Evolutionary conservation across 2,797 vertebrate genomes (phyloP).

Genomic region (Phrynocephalus forsythii): DNA sequence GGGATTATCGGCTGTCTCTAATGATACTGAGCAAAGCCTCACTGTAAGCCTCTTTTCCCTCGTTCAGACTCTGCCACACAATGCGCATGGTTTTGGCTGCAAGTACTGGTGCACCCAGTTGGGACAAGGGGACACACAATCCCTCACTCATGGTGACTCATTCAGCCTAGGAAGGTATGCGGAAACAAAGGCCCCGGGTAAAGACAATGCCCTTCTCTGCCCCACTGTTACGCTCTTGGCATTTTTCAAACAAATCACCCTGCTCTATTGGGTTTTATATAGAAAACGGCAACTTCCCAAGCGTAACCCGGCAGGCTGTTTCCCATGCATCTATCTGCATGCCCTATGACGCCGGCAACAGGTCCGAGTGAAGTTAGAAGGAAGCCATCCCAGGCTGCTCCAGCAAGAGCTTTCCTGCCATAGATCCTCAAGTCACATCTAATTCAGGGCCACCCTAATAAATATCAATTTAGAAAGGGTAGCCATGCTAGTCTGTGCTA

Average conservation of each 20-base stretch:
- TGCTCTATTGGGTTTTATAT: neutral
- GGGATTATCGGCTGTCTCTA: constrained; percentile 84
- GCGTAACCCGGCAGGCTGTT: neutral
- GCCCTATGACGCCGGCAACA: neutral
- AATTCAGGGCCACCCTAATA: no score
- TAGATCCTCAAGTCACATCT: no score
- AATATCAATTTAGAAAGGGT: no score
- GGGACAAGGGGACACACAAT: neutral
- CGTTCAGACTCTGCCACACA: constrained; percentile 69
- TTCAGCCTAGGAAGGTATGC: constrained; percentile 25
- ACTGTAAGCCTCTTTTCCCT: constrained; percentile 79
- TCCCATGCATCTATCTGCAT: no score
- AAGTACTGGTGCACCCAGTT: constrained; percentile 5
- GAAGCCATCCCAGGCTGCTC: neutral
- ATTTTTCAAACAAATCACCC: neutral
- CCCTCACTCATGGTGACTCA: constrained; percentile 47
- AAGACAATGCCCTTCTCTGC: neutral
- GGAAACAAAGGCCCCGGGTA: neutral
- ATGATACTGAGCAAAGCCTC: constrained; percentile 89
- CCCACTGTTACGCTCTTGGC: constrained; percentile 4
- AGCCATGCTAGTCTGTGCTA: no score
- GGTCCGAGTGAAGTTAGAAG: neutral
- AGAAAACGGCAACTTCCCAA: neutral
- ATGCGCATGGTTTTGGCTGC: constrained; percentile 56
- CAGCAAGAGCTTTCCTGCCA: no score